Base-by-base conservation (phyloP, 2,888 invertebrate species). In the Cheilosia soror region DNA sequence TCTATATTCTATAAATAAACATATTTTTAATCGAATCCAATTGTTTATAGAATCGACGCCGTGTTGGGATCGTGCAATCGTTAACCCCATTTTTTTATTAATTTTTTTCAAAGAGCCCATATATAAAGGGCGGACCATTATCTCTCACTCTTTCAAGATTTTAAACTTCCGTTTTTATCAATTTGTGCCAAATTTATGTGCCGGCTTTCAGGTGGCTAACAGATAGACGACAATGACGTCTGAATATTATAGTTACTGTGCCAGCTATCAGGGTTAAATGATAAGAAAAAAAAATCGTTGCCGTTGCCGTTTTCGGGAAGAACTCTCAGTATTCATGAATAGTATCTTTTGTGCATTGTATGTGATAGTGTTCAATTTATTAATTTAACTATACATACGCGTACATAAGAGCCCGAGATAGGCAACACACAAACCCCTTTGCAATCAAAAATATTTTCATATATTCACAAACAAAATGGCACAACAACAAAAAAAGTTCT, bases 1-100 rank as follows among this genome's bases (percentile, higher is more conserved):
- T 15, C 47, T 57, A 47, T 57, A 57, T 27, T 55, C 44, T 68
- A 76, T 68, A 68, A 68, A 76, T 76, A 58, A 60, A 62, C 40
- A 37, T 37, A 40, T 13, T 13, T 51, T 58, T 33, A 51, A 77
- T 77, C 60, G 44, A 75, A 40, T 37, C 44, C 42, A 62, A 62
- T 68, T 77, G 60, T 66, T 60, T 31, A 66, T 62, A 58, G 15
- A 42, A 31, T 29, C 49, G 49, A 42, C 51, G 3, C 15, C 31
- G 13, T 47, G 15, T 63, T 44, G 15, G 31, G 33, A 63, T n/a
- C 72, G 7, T 31, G 5, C 40, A 20, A 37, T 31, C 53, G 20
- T 57, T 47, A 25, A 37, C 65, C 42, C 33, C 31, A 13, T 51
- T 53, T 60, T 37, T 15, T 4, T 7, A 49, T 3, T 3, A 33